These are phyloP conservation scores for Glossosoma conforme DNA, from an alignment of 1,140 invertebrate species.

Conservation along the genomic window DNA sequence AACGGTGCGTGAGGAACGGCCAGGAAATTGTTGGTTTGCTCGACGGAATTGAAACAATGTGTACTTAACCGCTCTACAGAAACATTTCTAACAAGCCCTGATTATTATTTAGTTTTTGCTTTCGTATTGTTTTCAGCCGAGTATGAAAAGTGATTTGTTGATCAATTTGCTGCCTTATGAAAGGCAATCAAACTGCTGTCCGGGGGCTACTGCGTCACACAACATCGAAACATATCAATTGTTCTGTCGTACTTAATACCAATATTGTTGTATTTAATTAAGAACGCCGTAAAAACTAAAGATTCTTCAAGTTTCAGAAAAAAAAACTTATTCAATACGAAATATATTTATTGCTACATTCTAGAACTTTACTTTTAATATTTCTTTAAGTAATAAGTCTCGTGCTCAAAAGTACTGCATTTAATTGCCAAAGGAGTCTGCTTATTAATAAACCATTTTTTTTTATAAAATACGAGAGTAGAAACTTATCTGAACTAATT, in stretches of 20 bases:
- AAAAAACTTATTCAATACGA: background rate
- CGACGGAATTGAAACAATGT: background rate
- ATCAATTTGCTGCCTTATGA: too few relatives aligned
- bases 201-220: too few relatives aligned
- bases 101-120: too few relatives aligned
- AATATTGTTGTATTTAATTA: too few relatives aligned
- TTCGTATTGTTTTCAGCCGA: too few relatives aligned
- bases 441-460: background rate
- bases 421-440: background rate
- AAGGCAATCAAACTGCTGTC: background rate
- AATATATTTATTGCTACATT: background rate
- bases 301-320: too few relatives aligned
- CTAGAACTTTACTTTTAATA: background rate
- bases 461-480: background rate
- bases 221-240: too few relatives aligned
- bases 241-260: too few relatives aligned
- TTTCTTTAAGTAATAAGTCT: background rate
- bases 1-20: too few relatives aligned
- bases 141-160: too few relatives aligned
- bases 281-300: too few relatives aligned
- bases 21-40: background rate
- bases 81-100: too few relatives aligned
- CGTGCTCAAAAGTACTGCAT: background rate
- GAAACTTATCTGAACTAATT: background rate
- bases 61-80: background rate